phyloP scores from a whole-genome alignment of 2,797 vertebrate species.

The Periparus ater region DNA sequence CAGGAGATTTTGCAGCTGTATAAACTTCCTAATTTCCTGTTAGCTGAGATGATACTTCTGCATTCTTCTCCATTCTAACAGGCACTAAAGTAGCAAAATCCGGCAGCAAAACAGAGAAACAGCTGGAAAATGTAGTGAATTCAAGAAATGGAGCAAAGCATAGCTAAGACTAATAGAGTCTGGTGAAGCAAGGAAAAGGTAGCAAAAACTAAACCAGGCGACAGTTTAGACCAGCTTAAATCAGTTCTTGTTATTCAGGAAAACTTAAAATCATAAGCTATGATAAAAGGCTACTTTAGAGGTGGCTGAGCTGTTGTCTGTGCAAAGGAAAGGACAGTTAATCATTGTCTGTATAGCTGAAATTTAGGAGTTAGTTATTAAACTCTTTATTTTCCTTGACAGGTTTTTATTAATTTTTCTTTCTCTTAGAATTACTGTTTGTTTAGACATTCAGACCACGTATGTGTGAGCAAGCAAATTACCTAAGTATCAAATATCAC shows the following conservation, averaged over 20 bases:
- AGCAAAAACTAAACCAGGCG: not conserved
- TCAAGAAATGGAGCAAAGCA: not conserved
- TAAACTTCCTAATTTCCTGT: not conserved
- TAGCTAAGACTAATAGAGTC: not conserved
- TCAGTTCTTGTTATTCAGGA: not conserved
- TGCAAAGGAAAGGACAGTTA: not conserved
- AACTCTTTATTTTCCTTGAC: not conserved
- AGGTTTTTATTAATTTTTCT: not conserved
- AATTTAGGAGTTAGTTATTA: not conserved
- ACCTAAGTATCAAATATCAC: not conserved
- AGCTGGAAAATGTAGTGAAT: not conserved
- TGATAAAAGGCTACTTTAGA: not conserved
- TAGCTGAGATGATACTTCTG: not conserved
- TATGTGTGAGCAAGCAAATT: not conserved
- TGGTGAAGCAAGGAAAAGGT: not conserved
- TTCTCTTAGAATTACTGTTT: not conserved
- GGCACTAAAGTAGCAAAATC: not conserved
- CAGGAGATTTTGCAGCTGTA: not conserved
- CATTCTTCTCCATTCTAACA: not conserved
- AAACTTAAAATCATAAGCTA: not conserved
- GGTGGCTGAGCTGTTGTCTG: not conserved
- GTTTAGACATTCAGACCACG: not conserved
- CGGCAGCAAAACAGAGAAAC: not conserved
- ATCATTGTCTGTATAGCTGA: not conserved
- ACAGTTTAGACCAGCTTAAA: not conserved